These are phyloP conservation scores for Rhagium mordax DNA, from an alignment of 2,888 invertebrate genomes.

Conservation along the genomic window DNA sequence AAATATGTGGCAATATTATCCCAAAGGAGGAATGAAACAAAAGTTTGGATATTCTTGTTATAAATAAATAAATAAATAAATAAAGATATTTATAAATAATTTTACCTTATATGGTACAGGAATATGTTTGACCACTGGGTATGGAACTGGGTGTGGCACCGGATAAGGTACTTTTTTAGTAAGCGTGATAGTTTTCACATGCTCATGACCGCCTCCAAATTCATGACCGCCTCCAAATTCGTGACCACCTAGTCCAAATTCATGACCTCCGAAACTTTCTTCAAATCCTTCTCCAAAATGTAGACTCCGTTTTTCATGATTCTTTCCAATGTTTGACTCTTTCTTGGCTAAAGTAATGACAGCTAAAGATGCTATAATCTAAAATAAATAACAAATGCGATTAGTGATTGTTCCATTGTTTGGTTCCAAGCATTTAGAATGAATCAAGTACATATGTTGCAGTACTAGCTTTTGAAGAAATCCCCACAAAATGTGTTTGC, in stretches of 20 bases:
- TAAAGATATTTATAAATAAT: background rate
- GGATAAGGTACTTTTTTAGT: slow-evolving; percentile 66
- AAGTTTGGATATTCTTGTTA: too few relatives aligned
- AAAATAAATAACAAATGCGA: background rate
- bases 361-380: slow-evolving; percentile 35
- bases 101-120: slow-evolving; percentile 74
- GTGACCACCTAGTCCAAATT: slow-evolving; percentile 38
- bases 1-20: too few relatives aligned
- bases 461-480: too few relatives aligned
- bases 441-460: too few relatives aligned
- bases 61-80: slow-evolving; percentile 1
- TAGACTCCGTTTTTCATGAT: slow-evolving; percentile 54
- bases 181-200: slow-evolving; percentile 59
- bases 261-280: slow-evolving; percentile 42
- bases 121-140: slow-evolving; percentile 68
- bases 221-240: slow-evolving; percentile 43
- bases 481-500: too few relatives aligned
- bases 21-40: too few relatives aligned
- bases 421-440: too few relatives aligned
- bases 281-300: slow-evolving; percentile 39
- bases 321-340: slow-evolving; percentile 44
- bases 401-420: background rate
- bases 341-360: slow-evolving; percentile 40
- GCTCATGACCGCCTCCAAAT: slow-evolving; percentile 43
- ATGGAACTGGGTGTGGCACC: slow-evolving; percentile 73